Base-by-base conservation (phyloP, 2,888 invertebrate species). In the Pherbina coryleti region DNA sequence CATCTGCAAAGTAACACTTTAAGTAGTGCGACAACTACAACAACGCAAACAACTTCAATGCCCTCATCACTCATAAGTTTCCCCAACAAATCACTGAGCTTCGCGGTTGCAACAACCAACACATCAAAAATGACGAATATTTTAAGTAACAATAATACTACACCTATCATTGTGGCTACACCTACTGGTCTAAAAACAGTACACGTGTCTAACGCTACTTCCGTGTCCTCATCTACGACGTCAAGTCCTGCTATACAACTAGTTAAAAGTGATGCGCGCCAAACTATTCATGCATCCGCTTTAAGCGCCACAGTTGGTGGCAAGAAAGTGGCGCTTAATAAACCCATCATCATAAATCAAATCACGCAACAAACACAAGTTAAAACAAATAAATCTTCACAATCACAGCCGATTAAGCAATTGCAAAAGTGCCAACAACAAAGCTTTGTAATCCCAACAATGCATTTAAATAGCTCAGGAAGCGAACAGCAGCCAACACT, bases 121-220 rank as follows among this genome's bases (percentile, higher is more conserved):
- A 77, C 78, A 55, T 70, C 22, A 17, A 82, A 82, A 72, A 44
- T 72, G 17, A 34, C 80, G 44, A 83, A 79, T 75, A 75, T 83
- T 11, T 74, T 79, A 2, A 82, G 83, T n/a, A 84, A 79, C 74
- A 75, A 69, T 44, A 75, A 81, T 67, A 83, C 82, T 81, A 87
- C 88, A 1, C 88, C 88, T 3, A 88, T 88, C 11, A 82, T 89
- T 71, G 88, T 88, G 11, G 86, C 89, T 11, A 89, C 89, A 17
- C 86, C 89, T 2, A 85, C 83, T 37, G 89, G 89, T 28, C 79
- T 89, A 7, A 90, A 90, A 82, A 89, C 89, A 1, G 89, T 89
- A 1, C 89, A 89, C 80, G 87, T 89, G 19, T 86, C 89, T 4
- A 82, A 86, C 31, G 86, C 85, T 17, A 83, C 83, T 9, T 82